Evolutionary conservation across 2,888 invertebrate genomes (phyloP).

Genomic region (Deilephila elpenor): DNA sequence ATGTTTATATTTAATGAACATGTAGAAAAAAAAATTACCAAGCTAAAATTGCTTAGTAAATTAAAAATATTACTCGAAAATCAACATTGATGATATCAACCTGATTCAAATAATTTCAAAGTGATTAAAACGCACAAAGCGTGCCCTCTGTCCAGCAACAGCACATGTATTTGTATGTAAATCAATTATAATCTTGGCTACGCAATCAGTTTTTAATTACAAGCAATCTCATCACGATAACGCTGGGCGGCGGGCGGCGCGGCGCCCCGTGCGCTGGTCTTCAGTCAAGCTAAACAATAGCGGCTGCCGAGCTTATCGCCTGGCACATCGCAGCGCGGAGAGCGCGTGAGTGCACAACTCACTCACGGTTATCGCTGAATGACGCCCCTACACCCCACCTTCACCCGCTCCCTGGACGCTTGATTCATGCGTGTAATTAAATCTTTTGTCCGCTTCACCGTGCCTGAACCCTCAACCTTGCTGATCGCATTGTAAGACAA

Average conservation of each 20-base stretch:
- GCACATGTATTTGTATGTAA: slow-evolving; percentile 5
- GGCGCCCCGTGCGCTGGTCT: slow-evolving; percentile 54
- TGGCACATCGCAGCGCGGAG: slow-evolving; percentile 58
- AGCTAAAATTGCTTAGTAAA: too few relatives aligned
- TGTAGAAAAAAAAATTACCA: too few relatives aligned
- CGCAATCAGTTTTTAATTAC: slow-evolving; percentile 53
- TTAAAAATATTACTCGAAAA: too few relatives aligned
- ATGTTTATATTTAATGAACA: too few relatives aligned
- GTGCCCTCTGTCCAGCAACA: background rate
- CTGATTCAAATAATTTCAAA: background rate
- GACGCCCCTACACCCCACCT: slow-evolving; percentile 50
- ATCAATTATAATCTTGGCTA: slow-evolving; percentile 17
- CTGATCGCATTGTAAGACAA: slow-evolving; percentile 68
- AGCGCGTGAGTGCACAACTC: slow-evolving; percentile 71
- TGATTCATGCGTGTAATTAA: slow-evolving; percentile 85
- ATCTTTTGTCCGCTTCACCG: slow-evolving; percentile 78
- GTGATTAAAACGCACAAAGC: background rate
- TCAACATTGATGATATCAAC: too few relatives aligned
- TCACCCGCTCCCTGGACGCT: slow-evolving; percentile 62
- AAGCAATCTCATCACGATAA: slow-evolving; percentile 66
- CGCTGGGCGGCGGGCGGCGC: slow-evolving; percentile 63
- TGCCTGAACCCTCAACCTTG: slow-evolving; percentile 62
- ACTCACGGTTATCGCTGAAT: slow-evolving; percentile 63
- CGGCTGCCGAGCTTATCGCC: slow-evolving; percentile 60
- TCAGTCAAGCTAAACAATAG: slow-evolving; percentile 64